phyloP scores from a whole-genome alignment of 2,113 vertebrate species.

The Ursus arctos region DNA sequence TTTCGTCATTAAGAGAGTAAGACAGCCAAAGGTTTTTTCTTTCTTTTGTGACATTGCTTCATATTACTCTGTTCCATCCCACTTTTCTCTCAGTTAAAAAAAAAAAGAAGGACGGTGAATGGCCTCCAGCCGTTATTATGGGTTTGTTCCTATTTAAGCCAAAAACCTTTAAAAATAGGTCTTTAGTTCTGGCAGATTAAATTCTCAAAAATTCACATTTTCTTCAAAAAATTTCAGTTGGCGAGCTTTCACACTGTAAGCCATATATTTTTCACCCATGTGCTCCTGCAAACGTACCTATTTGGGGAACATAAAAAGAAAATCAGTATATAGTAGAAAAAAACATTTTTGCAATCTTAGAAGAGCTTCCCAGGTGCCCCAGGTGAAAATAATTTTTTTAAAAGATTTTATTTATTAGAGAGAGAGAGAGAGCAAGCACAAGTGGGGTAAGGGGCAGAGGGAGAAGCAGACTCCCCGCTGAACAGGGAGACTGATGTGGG shows the following conservation, averaged over 20 bases:
- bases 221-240: constrained; percentile 98
- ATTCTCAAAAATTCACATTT: constrained; percentile 89
- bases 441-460: not conserved
- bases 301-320: constrained; percentile 70
- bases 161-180: constrained; percentile 63
- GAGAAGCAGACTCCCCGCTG: not conserved
- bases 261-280: constrained; percentile 94
- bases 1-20: constrained; percentile 59
- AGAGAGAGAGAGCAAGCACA: not conserved
- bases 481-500: too few species aligned
- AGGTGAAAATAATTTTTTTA: too few species aligned
- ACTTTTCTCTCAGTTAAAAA: not conserved
- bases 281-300: constrained; percentile 91
- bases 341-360: constrained; percentile 34
- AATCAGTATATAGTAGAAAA: constrained; percentile 49
- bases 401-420: not conserved
- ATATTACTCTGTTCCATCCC: not conserved
- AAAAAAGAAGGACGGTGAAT: constrained; percentile 21
- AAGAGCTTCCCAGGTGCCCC: not conserved
- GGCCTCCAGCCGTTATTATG: not conserved
- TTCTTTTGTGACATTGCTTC: constrained; percentile 53
- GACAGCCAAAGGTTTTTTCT: not conserved
- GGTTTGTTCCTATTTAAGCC: constrained; percentile 55
- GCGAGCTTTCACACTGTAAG: constrained; percentile 94
- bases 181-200: constrained; percentile 67